A percentile compares a stretch with the other conserved stretches of the same genome.
Conservation (phyloP, 2,113 vertebrate species). For the Pachyramphus minor region DNA sequence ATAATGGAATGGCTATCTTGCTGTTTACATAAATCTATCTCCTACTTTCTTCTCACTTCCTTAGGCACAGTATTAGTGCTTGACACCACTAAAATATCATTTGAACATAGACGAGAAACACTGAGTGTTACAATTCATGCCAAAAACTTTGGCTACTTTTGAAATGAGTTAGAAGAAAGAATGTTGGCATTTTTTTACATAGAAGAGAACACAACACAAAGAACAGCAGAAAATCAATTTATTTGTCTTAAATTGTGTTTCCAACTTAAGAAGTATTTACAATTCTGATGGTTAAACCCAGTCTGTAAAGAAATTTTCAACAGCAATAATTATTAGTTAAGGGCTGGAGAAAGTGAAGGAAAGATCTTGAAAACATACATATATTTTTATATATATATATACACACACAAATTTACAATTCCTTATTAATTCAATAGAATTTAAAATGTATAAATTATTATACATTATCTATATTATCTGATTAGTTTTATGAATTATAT, state of each 20-base stretch:
- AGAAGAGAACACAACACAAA: background rate
- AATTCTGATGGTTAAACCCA: background rate
- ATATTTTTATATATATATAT: accelerated
- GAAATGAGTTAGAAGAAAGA: background rate
- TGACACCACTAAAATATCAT: background rate
- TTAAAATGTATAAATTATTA: background rate
- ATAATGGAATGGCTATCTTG: background rate
- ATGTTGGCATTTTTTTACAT: background rate
- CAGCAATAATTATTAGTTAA: background rate
- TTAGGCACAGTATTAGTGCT: background rate
- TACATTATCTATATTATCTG: background rate
- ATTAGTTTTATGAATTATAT: background rate
- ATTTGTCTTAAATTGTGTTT: background rate
- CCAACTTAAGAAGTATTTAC: background rate
- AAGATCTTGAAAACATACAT: background rate
- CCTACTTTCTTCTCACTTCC: background rate
- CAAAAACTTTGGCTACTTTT: background rate
- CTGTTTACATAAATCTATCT: background rate
- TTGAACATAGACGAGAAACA: background rate
- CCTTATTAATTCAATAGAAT: background rate
- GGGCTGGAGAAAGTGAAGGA: background rate
- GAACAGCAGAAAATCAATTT: background rate
- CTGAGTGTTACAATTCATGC: background rate
- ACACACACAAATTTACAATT: background rate
- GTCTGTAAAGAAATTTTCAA: background rate